Percentiles rank a stretch among this genome's conserved stretches.
Evolutionary conservation across 2,797 vertebrate species (phyloP).

Genomic region (Sebastes minor): DNA sequence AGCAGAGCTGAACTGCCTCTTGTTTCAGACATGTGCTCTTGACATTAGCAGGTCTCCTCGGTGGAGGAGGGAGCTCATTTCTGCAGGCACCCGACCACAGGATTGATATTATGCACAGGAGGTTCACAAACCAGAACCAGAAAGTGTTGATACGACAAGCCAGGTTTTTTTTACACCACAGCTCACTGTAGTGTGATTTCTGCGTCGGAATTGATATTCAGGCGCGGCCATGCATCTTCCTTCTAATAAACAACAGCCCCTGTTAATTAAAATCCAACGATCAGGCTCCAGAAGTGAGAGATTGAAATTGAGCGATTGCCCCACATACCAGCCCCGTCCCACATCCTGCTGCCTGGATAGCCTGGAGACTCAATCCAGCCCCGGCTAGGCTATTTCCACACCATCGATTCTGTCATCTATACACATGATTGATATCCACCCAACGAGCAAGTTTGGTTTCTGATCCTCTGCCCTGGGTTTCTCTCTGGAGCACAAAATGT

Average conservation of each 20-base stretch:
- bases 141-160: conserved; percentile 8
- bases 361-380: conserved; percentile 85
- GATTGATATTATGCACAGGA: conserved; percentile 20
- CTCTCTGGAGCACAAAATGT: conserved; percentile 44
- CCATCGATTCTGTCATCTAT: conserved; percentile 89
- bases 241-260: conserved; percentile 77
- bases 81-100: conserved; percentile 59
- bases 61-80: conserved; percentile 58
- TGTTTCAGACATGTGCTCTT: conserved; percentile 76
- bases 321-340: conserved; percentile 83
- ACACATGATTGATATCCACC: conserved; percentile 85
- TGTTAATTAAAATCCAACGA: conserved; percentile 87
- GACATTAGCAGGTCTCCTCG: conserved; percentile 70
- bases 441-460: conserved; percentile 77
- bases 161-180: conserved; percentile 3
- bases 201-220: conserved; percentile 50
- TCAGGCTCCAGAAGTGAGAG: conserved; percentile 80
- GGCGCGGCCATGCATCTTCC: conserved; percentile 50
- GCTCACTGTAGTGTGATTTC: conserved; percentile 34
- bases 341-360: conserved; percentile 81
- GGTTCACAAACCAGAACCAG: conserved; percentile 15
- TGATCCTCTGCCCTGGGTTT: conserved; percentile 57
- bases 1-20: conserved; percentile 55
- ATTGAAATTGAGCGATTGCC: conserved; percentile 88
- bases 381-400: conserved; percentile 86